These are phyloP conservation scores for Rotaria macrura DNA, from an alignment of 2,888 invertebrate genomes.

Conservation along the genomic window DNA sequence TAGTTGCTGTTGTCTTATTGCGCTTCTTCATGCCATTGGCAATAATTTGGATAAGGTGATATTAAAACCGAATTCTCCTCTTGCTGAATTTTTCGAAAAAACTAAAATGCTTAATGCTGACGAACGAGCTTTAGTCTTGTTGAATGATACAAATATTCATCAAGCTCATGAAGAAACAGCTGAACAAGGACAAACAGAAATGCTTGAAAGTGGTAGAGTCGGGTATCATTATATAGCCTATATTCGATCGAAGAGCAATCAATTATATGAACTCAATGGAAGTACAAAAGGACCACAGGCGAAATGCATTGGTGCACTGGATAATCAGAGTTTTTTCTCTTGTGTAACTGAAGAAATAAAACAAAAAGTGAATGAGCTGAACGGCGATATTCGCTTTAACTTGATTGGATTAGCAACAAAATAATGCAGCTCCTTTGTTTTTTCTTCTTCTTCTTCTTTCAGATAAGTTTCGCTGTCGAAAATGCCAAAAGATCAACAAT, in stretches of 20 bases:
- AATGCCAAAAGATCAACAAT: background rate
- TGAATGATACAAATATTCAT: background rate
- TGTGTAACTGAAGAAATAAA: background rate
- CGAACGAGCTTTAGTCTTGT: background rate
- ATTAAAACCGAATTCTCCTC: background rate
- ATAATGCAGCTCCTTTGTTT: background rate
- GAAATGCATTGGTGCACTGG: background rate
- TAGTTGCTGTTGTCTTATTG: slow-evolving; percentile 18
- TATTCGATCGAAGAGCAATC: background rate
- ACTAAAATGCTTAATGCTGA: background rate
- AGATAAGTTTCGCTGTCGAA: background rate
- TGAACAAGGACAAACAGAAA: slow-evolving; percentile 15
- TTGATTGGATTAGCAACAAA: background rate
- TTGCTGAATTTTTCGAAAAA: background rate
- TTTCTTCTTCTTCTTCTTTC: background rate
- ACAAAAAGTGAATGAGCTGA: background rate
- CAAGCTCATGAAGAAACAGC: slow-evolving; percentile 18
- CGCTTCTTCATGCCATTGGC: background rate
- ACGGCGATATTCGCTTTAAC: slow-evolving; percentile 8
- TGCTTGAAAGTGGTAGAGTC: background rate
- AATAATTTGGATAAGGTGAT: background rate
- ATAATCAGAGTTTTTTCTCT: background rate
- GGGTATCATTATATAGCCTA: slow-evolving; percentile 14
- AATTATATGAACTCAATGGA: background rate
- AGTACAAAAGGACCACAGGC: background rate